Base-by-base conservation (phyloP, 2,797 vertebrate species). In the Semaprochilodus insignis region DNA sequence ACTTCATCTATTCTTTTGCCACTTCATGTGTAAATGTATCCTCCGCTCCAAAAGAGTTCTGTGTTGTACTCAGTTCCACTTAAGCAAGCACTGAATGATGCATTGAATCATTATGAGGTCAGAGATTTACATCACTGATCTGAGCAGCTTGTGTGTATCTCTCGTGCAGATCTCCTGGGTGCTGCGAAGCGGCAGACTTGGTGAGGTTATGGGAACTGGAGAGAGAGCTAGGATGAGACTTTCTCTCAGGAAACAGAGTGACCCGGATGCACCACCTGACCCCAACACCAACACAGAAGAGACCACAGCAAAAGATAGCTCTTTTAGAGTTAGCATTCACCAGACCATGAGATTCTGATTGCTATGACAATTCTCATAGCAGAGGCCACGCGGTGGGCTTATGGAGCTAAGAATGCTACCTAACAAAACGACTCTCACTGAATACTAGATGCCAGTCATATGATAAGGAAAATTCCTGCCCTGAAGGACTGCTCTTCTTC, bases 201-300 rank as follows among this genome's bases (percentile, higher is more conserved):
- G 70, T 77, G 80, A 87, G 88, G 85, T 82, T 92, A 84, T 92
- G 92, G 91, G 91, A 94, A 92, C 85, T 85, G 54, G 55, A 71
- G 19, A 15, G 65, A 69, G 80, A 80, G 78, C 27, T 77, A 86
- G 85, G 83, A 87, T 82, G 83, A 73, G 85, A 36, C 75, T 86
- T 91, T 89, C 87, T 88, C 90, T 90, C 76, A 88, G 88, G 89
- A 91, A 89, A 86, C 81, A 44, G 14, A 78, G 51, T 84, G 87
- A 86, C 87, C 84, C 25, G 6, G 66, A 86, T 34, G 72, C 81
- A 84, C 0, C 65, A 66, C 60, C 78, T 79, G 80, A 60, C 79
- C 77, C 70, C 60, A 40, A 65, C 65, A 69, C 54, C 54, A 19
- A 73, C 36, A 59, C 62, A 60, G 59, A 51, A 31, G 73, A 55